Conservation (phyloP, 2,113 vertebrate species). For the Pelobates fuscus region DNA sequence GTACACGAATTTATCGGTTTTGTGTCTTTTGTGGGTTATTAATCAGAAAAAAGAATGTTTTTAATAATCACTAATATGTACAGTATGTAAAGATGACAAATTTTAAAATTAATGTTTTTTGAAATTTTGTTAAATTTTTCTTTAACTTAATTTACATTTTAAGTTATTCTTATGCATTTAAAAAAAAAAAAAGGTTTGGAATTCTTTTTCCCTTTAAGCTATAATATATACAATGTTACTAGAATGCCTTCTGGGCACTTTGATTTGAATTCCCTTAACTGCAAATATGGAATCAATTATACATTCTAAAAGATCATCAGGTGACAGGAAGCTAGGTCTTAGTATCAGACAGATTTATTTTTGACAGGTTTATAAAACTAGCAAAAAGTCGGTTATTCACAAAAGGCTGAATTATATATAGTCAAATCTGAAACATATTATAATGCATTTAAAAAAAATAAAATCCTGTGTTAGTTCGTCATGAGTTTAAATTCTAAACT, state of each 20-base stretch:
- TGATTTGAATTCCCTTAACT: background rate
- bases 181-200: too few relatives aligned
- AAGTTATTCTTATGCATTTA: too few relatives aligned
- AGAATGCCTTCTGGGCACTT: background rate
- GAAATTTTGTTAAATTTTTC: too few relatives aligned
- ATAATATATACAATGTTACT: background rate
- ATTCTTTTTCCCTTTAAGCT: too few relatives aligned
- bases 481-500: background rate
- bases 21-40: background rate
- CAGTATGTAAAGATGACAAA: background rate
- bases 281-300: slow-evolving; percentile 40
- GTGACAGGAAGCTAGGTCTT: slow-evolving; percentile 3
- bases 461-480: too few relatives aligned
- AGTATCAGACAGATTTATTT: background rate
- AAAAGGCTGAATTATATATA: too few relatives aligned
- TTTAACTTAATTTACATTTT: too few relatives aligned
- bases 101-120: background rate
- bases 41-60: background rate
- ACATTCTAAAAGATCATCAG: slow-evolving; percentile 12
- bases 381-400: background rate
- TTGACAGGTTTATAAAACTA: background rate
- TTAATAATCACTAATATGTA: background rate
- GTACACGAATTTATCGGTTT: background rate
- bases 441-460: background rate
- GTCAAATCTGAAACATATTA: background rate